A percentile compares a stretch with the other conserved stretches of the same genome.
Evolutionary conservation across 2,797 vertebrate genomes (phyloP).

Genomic region (Pseudomugil gertrudae): DNA sequence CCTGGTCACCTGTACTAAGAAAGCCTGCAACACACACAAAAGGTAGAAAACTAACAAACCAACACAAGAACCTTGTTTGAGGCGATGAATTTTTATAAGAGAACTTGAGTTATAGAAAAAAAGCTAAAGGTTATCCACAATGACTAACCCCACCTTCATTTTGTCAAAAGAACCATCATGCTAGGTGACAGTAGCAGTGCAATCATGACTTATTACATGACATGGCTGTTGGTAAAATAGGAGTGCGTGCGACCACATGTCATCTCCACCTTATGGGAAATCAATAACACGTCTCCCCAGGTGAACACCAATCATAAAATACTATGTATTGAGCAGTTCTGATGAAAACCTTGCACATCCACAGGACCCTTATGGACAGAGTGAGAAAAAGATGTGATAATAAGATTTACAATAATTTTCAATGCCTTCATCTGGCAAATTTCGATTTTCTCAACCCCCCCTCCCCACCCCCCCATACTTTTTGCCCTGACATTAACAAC

Average conservation of each 20-base stretch:
- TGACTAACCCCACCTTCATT: constrained; percentile 9
- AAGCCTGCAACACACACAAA: constrained; percentile 83
- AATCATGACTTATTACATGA: constrained; percentile 67
- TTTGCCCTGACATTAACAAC: constrained; percentile 38
- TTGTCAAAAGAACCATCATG: constrained; percentile 22
- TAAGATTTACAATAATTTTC: constrained; percentile 40
- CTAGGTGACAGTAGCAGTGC: constrained; percentile 48
- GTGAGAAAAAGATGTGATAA: constrained; percentile 25
- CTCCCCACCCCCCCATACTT: neutral
- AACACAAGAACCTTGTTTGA: neutral
- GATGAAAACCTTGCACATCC: constrained; percentile 60
- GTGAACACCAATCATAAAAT: constrained; percentile 70
- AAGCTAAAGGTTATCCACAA: constrained; percentile 22
- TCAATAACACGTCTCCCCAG: constrained; percentile 70
- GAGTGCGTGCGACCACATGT: constrained; percentile 69
- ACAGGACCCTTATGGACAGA: constrained; percentile 31
- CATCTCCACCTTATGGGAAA: constrained; percentile 77
- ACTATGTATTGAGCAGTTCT: constrained; percentile 57
- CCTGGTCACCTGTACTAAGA: constrained; percentile 97
- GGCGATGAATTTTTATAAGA: neutral
- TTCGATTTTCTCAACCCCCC: constrained; percentile 19
- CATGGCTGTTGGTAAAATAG: constrained; percentile 71
- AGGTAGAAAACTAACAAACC: constrained; percentile 9
- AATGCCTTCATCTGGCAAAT: constrained; percentile 28
- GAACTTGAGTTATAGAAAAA: neutral